phyloP scores from a whole-genome alignment of 2,113 vertebrate genomes.

The Cathartes aura region DNA sequence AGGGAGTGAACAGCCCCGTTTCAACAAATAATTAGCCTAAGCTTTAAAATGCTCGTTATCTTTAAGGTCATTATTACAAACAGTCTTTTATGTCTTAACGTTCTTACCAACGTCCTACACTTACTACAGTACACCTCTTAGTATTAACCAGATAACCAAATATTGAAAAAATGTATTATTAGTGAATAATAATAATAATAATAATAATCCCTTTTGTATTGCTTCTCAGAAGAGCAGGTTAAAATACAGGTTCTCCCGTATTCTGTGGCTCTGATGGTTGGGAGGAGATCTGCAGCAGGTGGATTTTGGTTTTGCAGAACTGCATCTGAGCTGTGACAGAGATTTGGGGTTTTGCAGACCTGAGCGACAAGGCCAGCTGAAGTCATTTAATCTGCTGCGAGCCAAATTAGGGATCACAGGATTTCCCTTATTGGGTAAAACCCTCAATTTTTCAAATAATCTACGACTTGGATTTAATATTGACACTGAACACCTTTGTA shows the following conservation, averaged over 20 bases:
- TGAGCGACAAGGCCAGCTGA: not conserved
- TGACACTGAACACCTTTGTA: not conserved
- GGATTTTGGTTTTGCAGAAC: not conserved
- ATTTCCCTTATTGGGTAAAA: not conserved
- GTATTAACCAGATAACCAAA: not conserved
- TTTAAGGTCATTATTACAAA: not conserved
- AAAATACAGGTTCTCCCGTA: rapidly evolving
- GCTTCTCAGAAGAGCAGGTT: not conserved
- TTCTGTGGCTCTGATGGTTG: rapidly evolving
- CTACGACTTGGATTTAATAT: not conserved
- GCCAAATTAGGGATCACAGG: too few species aligned
- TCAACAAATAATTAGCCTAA: not conserved
- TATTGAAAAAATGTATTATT: rapidly evolving
- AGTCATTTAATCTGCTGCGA: not conserved
- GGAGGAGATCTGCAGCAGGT: not conserved
- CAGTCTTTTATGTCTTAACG: not conserved
- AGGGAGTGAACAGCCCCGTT: not conserved
- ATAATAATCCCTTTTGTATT: not conserved
- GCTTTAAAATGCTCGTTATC: not conserved
- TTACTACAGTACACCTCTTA: rapidly evolving
- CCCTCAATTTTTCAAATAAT: not conserved
- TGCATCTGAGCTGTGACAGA: not conserved
- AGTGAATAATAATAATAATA: rapidly evolving
- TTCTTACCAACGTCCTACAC: not conserved
- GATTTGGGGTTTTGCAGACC: not conserved